Evolutionary conservation across 1,140 invertebrate species (phyloP).

Genomic region (Drosophila nasuta): DNA sequence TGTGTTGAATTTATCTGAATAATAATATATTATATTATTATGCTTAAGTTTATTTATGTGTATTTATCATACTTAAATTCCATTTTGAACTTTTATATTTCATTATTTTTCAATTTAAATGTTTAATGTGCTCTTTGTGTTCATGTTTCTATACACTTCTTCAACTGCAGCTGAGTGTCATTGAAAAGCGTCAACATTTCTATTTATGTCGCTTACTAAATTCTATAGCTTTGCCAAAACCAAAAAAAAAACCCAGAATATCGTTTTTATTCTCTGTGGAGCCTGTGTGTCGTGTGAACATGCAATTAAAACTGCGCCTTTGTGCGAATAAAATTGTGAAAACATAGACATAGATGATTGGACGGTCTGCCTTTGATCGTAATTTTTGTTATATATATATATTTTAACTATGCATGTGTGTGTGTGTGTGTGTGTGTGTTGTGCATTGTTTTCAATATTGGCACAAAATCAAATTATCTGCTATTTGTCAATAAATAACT

Average conservation of each 20-base stretch:
- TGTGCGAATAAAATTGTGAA: conserved; percentile 6
- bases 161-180: background rate
- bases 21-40: too few species aligned
- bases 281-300: conserved; percentile 11
- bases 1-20: too few species aligned
- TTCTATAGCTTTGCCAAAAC: conserved; percentile 16
- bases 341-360: conserved; percentile 33
- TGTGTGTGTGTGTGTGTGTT: conserved; percentile 24
- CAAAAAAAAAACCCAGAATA: background rate
- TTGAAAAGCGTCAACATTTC: conserved; percentile 20
- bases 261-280: conserved; percentile 10
- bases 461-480: conserved; percentile 81
- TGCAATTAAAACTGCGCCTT: conserved; percentile 42
- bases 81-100: too few species aligned
- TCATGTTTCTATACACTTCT: background rate
- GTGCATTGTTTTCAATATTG: conserved; percentile 77
- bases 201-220: conserved; percentile 11
- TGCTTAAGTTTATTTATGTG: too few species aligned
- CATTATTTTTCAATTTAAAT: background rate
- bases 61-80: too few species aligned
- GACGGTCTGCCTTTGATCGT: conserved; percentile 16
- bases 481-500: conserved; percentile 83
- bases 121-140: background rate
- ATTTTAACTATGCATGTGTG: conserved; percentile 8
- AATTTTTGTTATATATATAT: conserved; percentile 5